Evolutionary conservation across 2,797 vertebrate species (phyloP).

Genomic region (Oreortyx pictus): DNA sequence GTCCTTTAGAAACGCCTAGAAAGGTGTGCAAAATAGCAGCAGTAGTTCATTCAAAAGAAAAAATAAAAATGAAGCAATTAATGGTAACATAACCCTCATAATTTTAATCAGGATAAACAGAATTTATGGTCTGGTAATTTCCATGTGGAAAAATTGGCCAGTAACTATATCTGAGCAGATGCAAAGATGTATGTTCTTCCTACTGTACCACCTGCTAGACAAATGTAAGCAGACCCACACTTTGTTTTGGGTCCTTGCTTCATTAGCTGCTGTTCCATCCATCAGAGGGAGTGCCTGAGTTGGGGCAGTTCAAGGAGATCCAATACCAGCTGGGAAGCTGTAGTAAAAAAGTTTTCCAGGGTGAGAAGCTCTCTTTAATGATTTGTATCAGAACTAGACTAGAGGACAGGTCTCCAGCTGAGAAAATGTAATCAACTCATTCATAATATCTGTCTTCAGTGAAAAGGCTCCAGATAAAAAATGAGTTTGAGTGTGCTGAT

Average conservation of each 20-base stretch:
- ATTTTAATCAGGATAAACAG: not conserved
- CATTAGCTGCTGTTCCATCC: not conserved
- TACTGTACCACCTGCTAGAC: not conserved
- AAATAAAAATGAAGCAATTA: not conserved
- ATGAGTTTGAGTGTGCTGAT: not conserved
- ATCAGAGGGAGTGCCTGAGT: not conserved
- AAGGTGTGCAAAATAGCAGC: not conserved
- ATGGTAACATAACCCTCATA: not conserved
- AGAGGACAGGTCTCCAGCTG: not conserved
- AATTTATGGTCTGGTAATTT: not conserved
- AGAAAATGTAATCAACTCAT: not conserved
- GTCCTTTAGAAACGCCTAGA: not conserved
- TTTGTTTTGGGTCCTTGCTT: not conserved
- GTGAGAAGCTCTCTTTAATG: not conserved
- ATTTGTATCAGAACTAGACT: not conserved
- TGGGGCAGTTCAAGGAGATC: not conserved
- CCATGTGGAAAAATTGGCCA: not conserved
- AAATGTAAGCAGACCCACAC: fast-evolving
- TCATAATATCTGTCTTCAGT: not conserved
- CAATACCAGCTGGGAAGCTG: not conserved
- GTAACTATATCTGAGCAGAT: not conserved
- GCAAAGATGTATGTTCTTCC: not conserved
- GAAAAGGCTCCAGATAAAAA: not conserved
- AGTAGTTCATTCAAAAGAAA: not conserved
- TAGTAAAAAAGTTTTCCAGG: not conserved